Base-by-base conservation (phyloP, 2,888 invertebrate genomes). In the Oligia strigilis region DNA sequence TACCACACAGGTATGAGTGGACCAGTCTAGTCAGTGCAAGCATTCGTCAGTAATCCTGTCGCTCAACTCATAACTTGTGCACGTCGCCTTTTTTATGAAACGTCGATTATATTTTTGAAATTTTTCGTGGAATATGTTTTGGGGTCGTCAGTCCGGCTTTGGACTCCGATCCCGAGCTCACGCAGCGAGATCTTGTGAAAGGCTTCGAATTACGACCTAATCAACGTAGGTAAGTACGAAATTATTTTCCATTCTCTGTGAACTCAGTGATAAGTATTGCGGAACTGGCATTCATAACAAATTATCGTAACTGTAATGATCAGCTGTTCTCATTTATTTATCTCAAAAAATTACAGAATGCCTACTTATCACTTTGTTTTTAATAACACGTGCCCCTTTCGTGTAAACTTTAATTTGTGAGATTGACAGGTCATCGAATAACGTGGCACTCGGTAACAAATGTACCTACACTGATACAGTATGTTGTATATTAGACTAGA, bases 381-480 rank as follows among this genome's bases (percentile, higher is more conserved):
- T n/a, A 75, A 13, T 17, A 49, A 29, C 78, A 86, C 64, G 84
- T 43, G 58, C 52, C 11, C 1, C 2, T 64, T 74, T 72, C 84
- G 64, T 84, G 87, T 83, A 46, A 40, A 75, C 29, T 87, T 73
- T 64, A 64, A 71, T 74, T 74, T 58, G 9, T 36, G 9, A 36
- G 87, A 84, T 87, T 75, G 52, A 14, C 49, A 78, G 87, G 84
- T 87, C 83, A 84, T 84, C 84, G 40, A 65, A 52, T 40, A 36
- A 23, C 71, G 70, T 78, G 84, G 73, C 81, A 69, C 60, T 55
- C 13, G 4, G 64, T 64, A 46, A 74, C 19, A n/a, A 65, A 46
- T 8, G 52, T 29, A 65, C n/a, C n/a, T n/a, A n/a, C 2, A 40
- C 6, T n/a, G n/a, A 46, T 14, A 14, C 23, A 11, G 23, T 14